These are phyloP conservation scores for Hirtodrosophila alboralis DNA, from an alignment of 2,888 invertebrate genomes.

Conservation along the genomic window DNA sequence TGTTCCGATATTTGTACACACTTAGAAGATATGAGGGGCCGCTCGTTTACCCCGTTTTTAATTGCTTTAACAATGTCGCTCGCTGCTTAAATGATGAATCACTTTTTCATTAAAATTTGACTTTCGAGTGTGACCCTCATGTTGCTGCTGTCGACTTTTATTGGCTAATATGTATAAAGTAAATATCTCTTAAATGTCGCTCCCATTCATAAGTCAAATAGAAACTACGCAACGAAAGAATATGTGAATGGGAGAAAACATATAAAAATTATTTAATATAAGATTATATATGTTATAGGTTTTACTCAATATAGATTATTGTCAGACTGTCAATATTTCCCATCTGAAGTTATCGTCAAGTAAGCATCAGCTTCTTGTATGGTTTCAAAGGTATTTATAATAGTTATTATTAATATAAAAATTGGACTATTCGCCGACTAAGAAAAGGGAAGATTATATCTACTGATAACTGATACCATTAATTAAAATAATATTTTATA, in stretches of 20 bases:
- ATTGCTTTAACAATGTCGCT: slow-evolving; percentile 70
- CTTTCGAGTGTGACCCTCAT: slow-evolving; percentile 81
- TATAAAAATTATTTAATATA: neutral
- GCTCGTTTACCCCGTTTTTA: slow-evolving; percentile 67
- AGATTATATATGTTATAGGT: no score
- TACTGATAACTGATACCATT: no score
- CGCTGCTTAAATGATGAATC: slow-evolving; percentile 81
- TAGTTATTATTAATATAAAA: no score
- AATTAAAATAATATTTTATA: no score
- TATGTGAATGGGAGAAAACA: neutral
- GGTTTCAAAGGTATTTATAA: no score
- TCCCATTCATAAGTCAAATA: slow-evolving; percentile 12
- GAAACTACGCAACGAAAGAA: neutral
- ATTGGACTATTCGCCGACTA: no score
- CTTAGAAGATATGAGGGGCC: slow-evolving; percentile 37
- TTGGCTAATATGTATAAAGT: slow-evolving; percentile 34
- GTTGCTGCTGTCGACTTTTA: slow-evolving; percentile 60
- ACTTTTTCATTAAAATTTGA: slow-evolving; percentile 80
- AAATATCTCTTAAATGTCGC: slow-evolving; percentile 18
- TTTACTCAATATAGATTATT: no score
- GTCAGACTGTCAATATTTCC: no score
- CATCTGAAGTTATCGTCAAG: no score
- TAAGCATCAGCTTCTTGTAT: no score
- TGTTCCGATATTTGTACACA: slow-evolving; percentile 25
- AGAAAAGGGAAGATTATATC: no score